phyloP scores from a whole-genome alignment of 1,140 invertebrate species.

The Yoshiicerus persimilis region DNA sequence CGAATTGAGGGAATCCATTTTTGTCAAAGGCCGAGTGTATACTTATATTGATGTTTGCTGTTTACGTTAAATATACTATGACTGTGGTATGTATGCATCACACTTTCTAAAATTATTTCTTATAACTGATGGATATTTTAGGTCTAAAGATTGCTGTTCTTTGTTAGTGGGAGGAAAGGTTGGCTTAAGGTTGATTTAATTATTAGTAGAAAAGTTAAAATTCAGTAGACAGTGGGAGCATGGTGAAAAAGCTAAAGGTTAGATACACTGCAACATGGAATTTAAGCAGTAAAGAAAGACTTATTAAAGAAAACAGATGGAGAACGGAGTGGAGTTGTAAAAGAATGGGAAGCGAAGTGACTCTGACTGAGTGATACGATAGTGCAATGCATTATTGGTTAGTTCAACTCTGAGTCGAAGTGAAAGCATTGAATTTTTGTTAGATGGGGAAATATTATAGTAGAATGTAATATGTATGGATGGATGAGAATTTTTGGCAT shows the following conservation, averaged over 20 bases:
- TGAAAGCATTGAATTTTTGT: neutral
- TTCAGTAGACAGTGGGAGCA: neutral
- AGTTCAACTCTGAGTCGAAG: neutral
- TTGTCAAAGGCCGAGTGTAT: neutral
- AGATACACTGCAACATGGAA: neutral
- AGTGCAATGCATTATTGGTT: neutral
- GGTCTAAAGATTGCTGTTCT: too few species aligned
- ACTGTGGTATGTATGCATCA: too few species aligned
- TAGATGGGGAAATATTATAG: conserved; percentile 8
- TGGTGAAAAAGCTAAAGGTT: neutral
- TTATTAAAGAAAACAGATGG: neutral
- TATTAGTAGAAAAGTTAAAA: neutral
- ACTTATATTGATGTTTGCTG: too few species aligned
- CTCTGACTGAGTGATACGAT: neutral
- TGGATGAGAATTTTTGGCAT: conserved; percentile 28
- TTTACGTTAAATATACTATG: too few species aligned
- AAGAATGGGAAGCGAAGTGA: neutral
- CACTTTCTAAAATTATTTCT: too few species aligned
- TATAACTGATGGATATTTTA: too few species aligned
- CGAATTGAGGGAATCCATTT: neutral
- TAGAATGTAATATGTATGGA: neutral
- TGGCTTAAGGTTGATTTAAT: neutral
- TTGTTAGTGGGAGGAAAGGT: too few species aligned
- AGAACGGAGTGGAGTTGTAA: neutral
- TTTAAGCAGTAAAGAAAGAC: neutral